Evolutionary conservation across 1,140 invertebrate species (phyloP).

Genomic region (Chrysoperla carnea): DNA sequence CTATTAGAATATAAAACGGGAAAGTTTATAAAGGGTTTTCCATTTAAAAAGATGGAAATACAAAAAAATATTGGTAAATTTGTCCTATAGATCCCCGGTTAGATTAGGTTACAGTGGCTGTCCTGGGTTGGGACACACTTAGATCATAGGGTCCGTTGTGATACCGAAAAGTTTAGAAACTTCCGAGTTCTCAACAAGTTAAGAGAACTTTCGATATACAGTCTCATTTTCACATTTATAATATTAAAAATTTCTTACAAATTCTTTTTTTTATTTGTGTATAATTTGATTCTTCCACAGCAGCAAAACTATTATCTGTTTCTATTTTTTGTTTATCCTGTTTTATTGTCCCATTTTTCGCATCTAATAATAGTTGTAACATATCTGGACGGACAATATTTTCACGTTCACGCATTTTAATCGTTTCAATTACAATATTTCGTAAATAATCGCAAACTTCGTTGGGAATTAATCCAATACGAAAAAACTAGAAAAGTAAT

Average conservation of each 20-base stretch:
- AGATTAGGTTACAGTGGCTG: too few species aligned
- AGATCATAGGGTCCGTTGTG: too few species aligned
- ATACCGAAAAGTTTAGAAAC: too few species aligned
- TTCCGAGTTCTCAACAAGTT: too few species aligned
- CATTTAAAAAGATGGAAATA: too few species aligned
- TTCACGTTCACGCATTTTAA: slow-evolving; percentile 18
- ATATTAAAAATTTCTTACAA: neutral
- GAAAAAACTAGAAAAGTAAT: slow-evolving; percentile 9
- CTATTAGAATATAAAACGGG: slow-evolving; percentile 11
- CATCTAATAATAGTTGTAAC: slow-evolving; percentile 25
- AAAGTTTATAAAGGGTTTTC: too few species aligned
- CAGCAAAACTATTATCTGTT: slow-evolving; percentile 2
- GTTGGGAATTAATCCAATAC: slow-evolving; percentile 10
- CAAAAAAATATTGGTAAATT: too few species aligned
- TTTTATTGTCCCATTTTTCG: slow-evolving; percentile 19
- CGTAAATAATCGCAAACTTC: slow-evolving; percentile 12
- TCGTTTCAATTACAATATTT: slow-evolving; percentile 16
- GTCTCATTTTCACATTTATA: too few species aligned
- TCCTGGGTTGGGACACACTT: too few species aligned
- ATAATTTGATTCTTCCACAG: neutral
- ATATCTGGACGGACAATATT: slow-evolving; percentile 22
- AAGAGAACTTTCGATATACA: too few species aligned
- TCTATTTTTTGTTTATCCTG: slow-evolving; percentile 4
- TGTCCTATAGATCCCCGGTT: too few species aligned
- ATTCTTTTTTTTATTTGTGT: neutral